These are phyloP conservation scores for Phycodurus eques DNA, from an alignment of 2,113 vertebrate genomes.

Conservation along the genomic window DNA sequence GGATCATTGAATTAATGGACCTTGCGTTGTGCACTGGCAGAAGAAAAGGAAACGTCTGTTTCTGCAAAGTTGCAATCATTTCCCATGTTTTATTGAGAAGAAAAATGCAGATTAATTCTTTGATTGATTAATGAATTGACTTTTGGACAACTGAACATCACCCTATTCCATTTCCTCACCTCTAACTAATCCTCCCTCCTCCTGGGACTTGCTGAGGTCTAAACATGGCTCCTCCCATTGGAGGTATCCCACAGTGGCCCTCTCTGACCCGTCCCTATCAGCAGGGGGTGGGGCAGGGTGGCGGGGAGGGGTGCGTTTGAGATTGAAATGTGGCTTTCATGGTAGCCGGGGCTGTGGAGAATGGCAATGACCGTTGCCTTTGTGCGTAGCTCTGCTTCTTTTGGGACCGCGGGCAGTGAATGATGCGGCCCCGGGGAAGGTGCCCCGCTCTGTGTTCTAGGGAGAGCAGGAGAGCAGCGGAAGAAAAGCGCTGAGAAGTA, in stretches of 20 bases:
- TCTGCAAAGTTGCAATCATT: not conserved
- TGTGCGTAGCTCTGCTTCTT: constrained; percentile 60
- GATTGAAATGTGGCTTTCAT: constrained; percentile 73
- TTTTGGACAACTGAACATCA: not conserved
- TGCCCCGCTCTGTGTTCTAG: constrained; percentile 61
- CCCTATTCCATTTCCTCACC: not conserved
- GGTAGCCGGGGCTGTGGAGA: constrained; percentile 64
- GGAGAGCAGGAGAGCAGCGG: constrained; percentile 55
- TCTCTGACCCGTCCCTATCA: constrained; percentile 56
- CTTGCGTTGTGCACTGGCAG: too few relatives aligned
- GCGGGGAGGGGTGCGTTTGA: constrained; percentile 37
- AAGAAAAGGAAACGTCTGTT: not conserved
- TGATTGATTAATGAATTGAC: not conserved
- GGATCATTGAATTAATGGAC: too few relatives aligned
- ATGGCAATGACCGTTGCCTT: constrained; percentile 73
- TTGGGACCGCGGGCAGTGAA: constrained; percentile 68
- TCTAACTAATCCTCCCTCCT: constrained; percentile 31
- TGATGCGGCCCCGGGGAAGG: constrained; percentile 68
- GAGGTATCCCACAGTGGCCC: constrained; percentile 56
- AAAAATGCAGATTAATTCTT: not conserved
- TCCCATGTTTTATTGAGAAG: not conserved
- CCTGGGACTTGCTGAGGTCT: constrained; percentile 45
- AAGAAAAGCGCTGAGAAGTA: constrained; percentile 66
- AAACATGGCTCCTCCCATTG: constrained; percentile 47
- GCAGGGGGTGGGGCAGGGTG: constrained; percentile 47